These are phyloP conservation scores for Teleogryllus occipitalis DNA, from an alignment of 1,140 invertebrate genomes.

Conservation along the genomic window DNA sequence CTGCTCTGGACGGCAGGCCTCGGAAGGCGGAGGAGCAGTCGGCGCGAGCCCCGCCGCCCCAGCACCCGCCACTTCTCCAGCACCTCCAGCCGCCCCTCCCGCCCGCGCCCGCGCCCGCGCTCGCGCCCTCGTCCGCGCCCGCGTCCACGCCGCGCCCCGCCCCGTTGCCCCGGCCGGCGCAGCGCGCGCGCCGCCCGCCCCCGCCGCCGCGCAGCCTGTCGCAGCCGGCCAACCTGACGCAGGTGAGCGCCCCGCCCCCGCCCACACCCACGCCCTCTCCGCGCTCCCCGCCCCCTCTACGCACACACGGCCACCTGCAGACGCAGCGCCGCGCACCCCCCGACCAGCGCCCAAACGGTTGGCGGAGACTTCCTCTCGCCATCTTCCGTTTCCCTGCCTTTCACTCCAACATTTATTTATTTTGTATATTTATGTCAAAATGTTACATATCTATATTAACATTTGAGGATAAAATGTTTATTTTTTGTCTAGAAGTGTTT, in stretches of 20 bases:
- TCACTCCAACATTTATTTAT: no score
- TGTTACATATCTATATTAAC: no score
- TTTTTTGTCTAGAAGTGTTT: no score
- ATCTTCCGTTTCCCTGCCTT: no score
- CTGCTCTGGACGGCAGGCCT: not conserved
- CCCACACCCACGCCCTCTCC: constrained; percentile 2
- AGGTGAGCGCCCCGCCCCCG: constrained; percentile 20
- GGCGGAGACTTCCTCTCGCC: no score
- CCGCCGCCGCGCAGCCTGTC: constrained; percentile 30
- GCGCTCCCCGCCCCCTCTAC: not conserved
- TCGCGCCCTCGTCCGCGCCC: no score
- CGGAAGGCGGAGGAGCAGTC: constrained; percentile 7
- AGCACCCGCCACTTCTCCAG: constrained; percentile 6
- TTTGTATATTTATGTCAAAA: no score
- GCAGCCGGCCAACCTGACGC: constrained; percentile 27
- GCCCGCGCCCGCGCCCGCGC: not conserved
- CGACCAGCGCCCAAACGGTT: no score
- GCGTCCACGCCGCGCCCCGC: constrained; percentile 6
- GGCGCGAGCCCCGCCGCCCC: constrained; percentile 10
- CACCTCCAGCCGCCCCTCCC: not conserved
- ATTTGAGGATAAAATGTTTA: no score
- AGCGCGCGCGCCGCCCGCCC: not conserved
- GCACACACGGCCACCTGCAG: not conserved
- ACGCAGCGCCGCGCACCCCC: no score
- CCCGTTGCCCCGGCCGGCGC: not conserved